Evolutionary conservation across 2,888 invertebrate species (phyloP), one percentile per base, ranked within the genome.

Genomic region (Dorcus parallelipipedus): DNA sequence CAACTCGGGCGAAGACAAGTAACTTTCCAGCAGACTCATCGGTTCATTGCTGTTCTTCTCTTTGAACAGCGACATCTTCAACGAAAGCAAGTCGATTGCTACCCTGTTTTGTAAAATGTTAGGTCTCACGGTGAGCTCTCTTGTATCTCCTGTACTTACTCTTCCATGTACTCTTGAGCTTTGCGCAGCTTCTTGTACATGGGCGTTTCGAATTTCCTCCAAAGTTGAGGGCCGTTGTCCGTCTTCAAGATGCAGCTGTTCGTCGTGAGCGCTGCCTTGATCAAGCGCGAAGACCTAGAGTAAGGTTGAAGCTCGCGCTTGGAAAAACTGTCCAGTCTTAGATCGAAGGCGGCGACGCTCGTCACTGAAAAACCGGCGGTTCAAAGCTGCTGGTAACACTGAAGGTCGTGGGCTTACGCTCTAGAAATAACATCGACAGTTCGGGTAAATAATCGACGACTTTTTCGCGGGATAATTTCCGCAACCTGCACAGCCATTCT

Each of bases 131-230:
- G 20, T 20, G 41, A 52, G 20, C 41, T 58, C 17, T 1, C 14
- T 14, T 14, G 38, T 53, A 51, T 40, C 53, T 45, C 26, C 9
- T 42, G 38, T 20, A 69, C 73, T 72, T 76, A 85, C 84, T 77
- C 78, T 78, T 93, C 93, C 79, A 94, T 86, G 71, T 82, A 88
- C 60, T 83, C 79, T 69, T 92, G 91, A 23, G 90, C 85, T 55
- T 81, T 79, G 8, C 80, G 82, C 17, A 94, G 78, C 75, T 84
- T 86, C 52, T 77, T 85, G 69, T 90, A 94, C 10, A 86, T 73
- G 0, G 91, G 88, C 0, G 93, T 93, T 59, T 86, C 82, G 62
- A 90, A 84, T 62, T 82, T 80, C 57, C 82, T 84, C 91, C 93
- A 94, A 3, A 90, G 71, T 60, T 85, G 82, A 0, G 80, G 79